phyloP scores from a whole-genome alignment of 2,797 vertebrate genomes.

The Dryobates pubescens region DNA sequence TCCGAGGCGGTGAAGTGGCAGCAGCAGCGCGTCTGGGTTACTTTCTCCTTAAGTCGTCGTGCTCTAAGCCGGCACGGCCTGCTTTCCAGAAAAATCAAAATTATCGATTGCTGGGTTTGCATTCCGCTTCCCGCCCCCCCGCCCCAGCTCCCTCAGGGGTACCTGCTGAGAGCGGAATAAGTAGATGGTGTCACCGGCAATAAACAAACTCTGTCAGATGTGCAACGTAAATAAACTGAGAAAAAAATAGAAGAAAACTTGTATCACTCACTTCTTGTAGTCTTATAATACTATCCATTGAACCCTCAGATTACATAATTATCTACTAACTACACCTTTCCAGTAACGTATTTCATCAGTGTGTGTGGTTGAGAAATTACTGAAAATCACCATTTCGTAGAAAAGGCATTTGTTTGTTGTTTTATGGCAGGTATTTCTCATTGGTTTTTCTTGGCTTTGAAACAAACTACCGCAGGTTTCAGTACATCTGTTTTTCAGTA shows the following conservation, averaged over 20 bases:
- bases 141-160: accelerated
- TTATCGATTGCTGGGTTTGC: neutral
- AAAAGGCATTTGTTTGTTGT: neutral
- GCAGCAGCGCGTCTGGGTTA: neutral
- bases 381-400: neutral
- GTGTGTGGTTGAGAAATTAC: neutral
- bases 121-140: no score
- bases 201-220: neutral
- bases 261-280: neutral
- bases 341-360: neutral
- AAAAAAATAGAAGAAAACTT: neutral
- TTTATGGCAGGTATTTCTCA: no score
- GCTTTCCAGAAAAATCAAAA: neutral
- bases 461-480: neutral
- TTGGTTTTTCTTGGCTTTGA: neutral
- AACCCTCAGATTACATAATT: conserved; percentile 7
- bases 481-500: neutral
- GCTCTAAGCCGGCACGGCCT: neutral
- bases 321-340: neutral
- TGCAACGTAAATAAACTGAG: neutral
- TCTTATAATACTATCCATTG: neutral
- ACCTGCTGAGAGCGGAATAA: accelerated
- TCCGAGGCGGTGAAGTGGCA: neutral
- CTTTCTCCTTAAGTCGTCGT: neutral
- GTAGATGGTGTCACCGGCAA: accelerated